A percentile compares a stretch with the other conserved stretches of the same genome.
These are phyloP conservation scores for Pherbina coryleti DNA, from an alignment of 2,888 invertebrate genomes.

Conservation along the genomic window DNA sequence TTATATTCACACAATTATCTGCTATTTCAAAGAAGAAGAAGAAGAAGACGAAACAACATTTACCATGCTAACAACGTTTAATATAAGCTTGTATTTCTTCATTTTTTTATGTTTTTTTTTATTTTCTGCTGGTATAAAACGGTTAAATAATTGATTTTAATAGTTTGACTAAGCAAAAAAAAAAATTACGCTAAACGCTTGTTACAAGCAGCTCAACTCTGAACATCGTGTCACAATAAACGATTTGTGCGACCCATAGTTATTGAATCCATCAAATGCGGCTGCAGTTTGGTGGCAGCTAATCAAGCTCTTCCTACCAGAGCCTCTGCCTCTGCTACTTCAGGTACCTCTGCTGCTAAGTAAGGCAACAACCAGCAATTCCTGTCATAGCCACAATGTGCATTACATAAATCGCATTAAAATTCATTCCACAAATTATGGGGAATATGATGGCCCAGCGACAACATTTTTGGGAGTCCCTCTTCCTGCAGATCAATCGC, in stretches of 20 bases:
- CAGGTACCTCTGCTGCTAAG: too few species aligned
- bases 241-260: slow-evolving; percentile 59
- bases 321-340: not conserved
- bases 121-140: slow-evolving; percentile 1
- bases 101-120: not conserved
- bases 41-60: not conserved
- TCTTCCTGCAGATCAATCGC: not conserved
- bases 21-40: too few species aligned
- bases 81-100: not conserved
- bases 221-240: slow-evolving; percentile 59
- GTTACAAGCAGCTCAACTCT: not conserved
- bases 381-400: not conserved
- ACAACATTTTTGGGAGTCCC: not conserved
- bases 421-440: slow-evolving; percentile 45
- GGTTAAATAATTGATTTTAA: slow-evolving; percentile 27
- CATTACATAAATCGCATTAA: slow-evolving; percentile 48
- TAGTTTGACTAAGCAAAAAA: not conserved
- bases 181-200: not conserved
- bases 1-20: slow-evolving; percentile 20
- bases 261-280: slow-evolving; percentile 48
- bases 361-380: too few species aligned
- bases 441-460: slow-evolving; percentile 8
- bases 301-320: not conserved
- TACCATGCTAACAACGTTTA: not conserved
- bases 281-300: not conserved